Conservation (phyloP, 2,113 vertebrate species). For the Casuarius casuarius region DNA sequence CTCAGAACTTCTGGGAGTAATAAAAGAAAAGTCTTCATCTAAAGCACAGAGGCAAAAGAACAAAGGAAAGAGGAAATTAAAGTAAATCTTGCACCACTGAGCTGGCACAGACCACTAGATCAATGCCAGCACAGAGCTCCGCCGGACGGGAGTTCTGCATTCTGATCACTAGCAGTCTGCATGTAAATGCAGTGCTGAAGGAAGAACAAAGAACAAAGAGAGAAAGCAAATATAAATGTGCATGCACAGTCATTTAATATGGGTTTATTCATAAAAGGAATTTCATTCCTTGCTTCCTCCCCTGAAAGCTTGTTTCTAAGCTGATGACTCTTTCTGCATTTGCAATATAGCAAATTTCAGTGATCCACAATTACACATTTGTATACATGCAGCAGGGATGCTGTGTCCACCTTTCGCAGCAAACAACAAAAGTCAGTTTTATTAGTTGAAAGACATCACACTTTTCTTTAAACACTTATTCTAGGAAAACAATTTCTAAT, state of each 20-base stretch:
- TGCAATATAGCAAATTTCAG: background rate
- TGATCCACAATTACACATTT: background rate
- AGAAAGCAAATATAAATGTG: conserved; percentile 17
- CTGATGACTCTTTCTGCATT: background rate
- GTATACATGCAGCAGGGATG: accelerated
- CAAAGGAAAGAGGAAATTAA: conserved; percentile 70
- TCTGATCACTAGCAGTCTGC: conserved; percentile 48
- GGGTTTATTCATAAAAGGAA: background rate
- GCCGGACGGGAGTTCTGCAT: conserved; percentile 37
- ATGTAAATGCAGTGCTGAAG: conserved; percentile 32
- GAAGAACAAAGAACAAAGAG: conserved; percentile 56
- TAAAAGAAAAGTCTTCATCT: conserved; percentile 35
- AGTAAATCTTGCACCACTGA: conserved; percentile 67
- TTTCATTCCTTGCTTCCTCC: background rate
- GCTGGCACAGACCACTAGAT: conserved; percentile 68
- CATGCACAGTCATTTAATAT: background rate
- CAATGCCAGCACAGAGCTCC: conserved; percentile 52
- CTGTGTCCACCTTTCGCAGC: background rate
- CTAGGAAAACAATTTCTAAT: background rate
- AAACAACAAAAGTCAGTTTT: background rate
- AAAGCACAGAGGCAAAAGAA: conserved; percentile 59
- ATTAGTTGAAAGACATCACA: background rate
- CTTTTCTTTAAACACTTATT: background rate
- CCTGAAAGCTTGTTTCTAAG: background rate
- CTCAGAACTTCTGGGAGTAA: conserved; percentile 29